These are phyloP conservation scores for Columba janthina DNA, from an alignment of 2,113 vertebrate genomes.

Conservation along the genomic window DNA sequence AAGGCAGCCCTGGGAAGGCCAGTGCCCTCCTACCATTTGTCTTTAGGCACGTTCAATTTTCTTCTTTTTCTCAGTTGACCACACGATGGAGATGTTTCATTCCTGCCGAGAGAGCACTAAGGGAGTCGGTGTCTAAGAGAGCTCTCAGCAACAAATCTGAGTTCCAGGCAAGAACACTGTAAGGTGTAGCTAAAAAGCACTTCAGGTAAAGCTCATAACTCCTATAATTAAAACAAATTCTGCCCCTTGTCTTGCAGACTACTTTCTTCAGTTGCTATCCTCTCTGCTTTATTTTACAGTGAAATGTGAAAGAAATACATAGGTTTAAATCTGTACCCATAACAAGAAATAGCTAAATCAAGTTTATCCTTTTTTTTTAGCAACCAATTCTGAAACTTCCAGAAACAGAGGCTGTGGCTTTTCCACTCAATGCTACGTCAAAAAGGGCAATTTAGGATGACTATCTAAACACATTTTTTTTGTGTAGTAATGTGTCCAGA, in stretches of 20 bases:
- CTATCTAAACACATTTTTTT: not conserved
- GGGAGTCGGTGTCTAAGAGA: not conserved
- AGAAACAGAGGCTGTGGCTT: not conserved
- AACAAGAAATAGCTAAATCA: not conserved
- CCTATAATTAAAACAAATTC: not conserved
- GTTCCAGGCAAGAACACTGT: not conserved
- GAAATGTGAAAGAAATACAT: not conserved
- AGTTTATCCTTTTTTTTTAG: not conserved
- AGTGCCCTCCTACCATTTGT: accelerated
- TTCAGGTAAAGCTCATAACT: not conserved
- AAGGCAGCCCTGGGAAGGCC: not conserved
- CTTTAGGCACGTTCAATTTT: not conserved
- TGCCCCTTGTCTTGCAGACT: not conserved
- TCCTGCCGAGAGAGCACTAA: not conserved
- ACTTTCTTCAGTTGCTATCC: not conserved
- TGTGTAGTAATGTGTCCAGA: not conserved
- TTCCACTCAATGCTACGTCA: not conserved
- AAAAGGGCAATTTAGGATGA: not conserved
- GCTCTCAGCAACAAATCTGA: not conserved
- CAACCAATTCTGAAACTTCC: not conserved
- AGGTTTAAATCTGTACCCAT: not conserved
- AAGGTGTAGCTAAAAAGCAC: not conserved
- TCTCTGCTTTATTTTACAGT: not conserved
- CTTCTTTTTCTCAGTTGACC: not conserved
- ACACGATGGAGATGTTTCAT: conserved; percentile 66